These are phyloP conservation scores for Potamarius usumacintae DNA, from an alignment of 2,113 vertebrate species.

Conservation along the genomic window DNA sequence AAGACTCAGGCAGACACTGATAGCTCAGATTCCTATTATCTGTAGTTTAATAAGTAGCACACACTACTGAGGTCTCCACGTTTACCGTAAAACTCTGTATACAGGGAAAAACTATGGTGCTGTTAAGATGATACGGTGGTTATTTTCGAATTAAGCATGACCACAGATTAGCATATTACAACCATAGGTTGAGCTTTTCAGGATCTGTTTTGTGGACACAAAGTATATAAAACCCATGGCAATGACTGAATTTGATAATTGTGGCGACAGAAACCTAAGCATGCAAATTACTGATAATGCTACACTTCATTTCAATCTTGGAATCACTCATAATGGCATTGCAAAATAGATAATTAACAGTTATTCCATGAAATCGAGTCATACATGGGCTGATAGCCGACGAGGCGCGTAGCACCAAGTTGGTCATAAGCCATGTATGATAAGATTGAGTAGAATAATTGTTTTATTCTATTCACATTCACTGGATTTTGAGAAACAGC, in stretches of 20 bases:
- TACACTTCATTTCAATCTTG: not conserved
- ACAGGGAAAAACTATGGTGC: not conserved
- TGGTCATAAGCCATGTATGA: too few relatives aligned
- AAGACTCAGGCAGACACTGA: not conserved
- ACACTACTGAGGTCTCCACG: not conserved
- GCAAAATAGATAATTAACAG: not conserved
- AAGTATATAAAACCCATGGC: not conserved
- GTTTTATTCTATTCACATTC: too few relatives aligned
- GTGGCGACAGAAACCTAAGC: not conserved
- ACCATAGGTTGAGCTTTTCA: not conserved
- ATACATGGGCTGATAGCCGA: too few relatives aligned
- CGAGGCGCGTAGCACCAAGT: too few relatives aligned
- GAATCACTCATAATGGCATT: not conserved
- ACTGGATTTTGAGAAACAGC: too few relatives aligned
- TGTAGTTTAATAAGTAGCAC: not conserved
- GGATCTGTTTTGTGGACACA: not conserved
- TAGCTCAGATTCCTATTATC: too few relatives aligned
- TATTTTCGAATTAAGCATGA: not conserved
- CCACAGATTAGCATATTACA: not conserved
- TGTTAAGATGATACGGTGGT: not conserved
- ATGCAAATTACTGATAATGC: not conserved
- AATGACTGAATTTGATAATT: not conserved
- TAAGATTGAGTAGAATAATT: too few relatives aligned
- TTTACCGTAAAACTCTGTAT: not conserved
- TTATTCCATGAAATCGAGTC: too few relatives aligned